These are phyloP conservation scores for Caenorhabditis elegans DNA, from an alignment of 1,140 invertebrate species.

Conservation along the genomic window WBcel235 BX284605.5:11758001-11758500, in stretches of 20 bases:
- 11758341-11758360: constrained; percentile 41
- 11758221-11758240: constrained; percentile 42
- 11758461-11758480: constrained; percentile 27
- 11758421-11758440: constrained; percentile 30
- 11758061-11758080: neutral
- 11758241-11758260: constrained; percentile 26
- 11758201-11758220: constrained; percentile 26
- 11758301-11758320: constrained; percentile 37
- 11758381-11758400: constrained; percentile 37
- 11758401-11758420: constrained; percentile 42
- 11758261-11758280: constrained; percentile 36
- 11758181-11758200: constrained; percentile 26
- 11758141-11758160: neutral
- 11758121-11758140: neutral
- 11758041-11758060: neutral
- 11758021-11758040: neutral
- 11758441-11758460: constrained; percentile 36
- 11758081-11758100: neutral
- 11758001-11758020: constrained; percentile 1
- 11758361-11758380: constrained; percentile 31
- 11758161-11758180: constrained; percentile 16
- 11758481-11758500: neutral
- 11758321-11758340: constrained; percentile 29
- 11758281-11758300: constrained; percentile 38
- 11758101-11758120: neutral